A percentile compares a stretch with the other conserved stretches of the same genome.
phyloP scores from a whole-genome alignment of 2,888 invertebrate species.

The Myopa testacea region DNA sequence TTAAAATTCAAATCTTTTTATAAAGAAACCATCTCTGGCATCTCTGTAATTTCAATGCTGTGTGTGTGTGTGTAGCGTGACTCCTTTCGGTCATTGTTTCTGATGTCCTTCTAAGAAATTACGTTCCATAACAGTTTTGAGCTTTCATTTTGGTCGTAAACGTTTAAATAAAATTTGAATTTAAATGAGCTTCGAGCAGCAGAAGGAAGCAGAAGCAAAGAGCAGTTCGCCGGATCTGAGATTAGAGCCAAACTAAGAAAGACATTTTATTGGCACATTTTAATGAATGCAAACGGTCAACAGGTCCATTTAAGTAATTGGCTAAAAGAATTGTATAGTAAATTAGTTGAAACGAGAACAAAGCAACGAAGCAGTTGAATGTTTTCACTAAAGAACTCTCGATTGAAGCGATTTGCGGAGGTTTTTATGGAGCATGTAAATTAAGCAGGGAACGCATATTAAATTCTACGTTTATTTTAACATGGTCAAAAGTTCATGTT shows the following conservation, averaged over 20 bases:
- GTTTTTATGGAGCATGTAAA: neutral
- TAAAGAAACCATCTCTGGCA: neutral
- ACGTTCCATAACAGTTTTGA: slow-evolving; percentile 11
- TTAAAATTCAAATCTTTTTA: neutral
- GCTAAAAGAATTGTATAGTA: slow-evolving; percentile 7
- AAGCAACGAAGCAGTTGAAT: neutral
- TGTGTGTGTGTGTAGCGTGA: neutral
- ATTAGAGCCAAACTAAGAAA: slow-evolving; percentile 30
- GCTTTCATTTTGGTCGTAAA: slow-evolving; percentile 50
- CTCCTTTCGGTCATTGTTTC: slow-evolving; percentile 3
- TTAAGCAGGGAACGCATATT: neutral
- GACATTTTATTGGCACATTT: slow-evolving; percentile 49
- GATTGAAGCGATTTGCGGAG: neutral
- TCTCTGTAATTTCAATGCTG: neutral
- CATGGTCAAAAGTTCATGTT: neutral
- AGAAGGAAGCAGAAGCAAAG: neutral
- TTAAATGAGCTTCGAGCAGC: slow-evolving; percentile 51
- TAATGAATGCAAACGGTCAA: slow-evolving; percentile 66
- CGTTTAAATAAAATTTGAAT: slow-evolving; percentile 60
- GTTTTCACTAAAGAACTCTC: neutral
- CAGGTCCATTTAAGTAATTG: slow-evolving; percentile 52
- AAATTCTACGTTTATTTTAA: neutral
- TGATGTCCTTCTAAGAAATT: neutral
- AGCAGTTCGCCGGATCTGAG: neutral
- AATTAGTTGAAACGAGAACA: slow-evolving; percentile 4